A percentile compares a stretch with the other conserved stretches of the same genome.
Evolutionary conservation across 1,140 invertebrate species (phyloP).

Genomic region (Hypsibius dujardini): DNA sequence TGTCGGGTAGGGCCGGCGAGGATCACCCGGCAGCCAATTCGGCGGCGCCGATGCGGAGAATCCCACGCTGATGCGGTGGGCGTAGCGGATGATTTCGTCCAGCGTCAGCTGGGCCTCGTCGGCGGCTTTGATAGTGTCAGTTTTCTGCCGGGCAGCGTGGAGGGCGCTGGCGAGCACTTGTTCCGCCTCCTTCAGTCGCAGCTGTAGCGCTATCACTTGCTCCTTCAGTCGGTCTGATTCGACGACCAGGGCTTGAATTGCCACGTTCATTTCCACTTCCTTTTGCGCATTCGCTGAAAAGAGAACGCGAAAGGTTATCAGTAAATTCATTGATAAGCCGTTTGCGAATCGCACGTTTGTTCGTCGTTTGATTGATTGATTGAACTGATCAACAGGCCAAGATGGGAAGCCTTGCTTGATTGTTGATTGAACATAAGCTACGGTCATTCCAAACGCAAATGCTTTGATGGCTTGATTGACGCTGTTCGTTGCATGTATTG

Average conservation of each 20-base stretch:
- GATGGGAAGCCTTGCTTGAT: no score
- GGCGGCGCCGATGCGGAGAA: conserved; percentile 24
- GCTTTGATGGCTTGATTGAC: no score
- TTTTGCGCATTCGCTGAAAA: not conserved
- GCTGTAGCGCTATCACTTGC: conserved; percentile 1
- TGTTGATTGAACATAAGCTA: no score
- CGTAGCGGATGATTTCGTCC: conserved; percentile 24
- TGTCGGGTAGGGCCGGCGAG: conserved; percentile 23
- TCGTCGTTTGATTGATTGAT: no score
- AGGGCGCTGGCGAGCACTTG: conserved; percentile 11
- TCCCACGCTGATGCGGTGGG: conserved; percentile 22
- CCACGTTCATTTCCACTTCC: not conserved
- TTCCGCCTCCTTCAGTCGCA: conserved; percentile 6
- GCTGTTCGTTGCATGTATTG: no score
- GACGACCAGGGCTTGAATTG: not conserved
- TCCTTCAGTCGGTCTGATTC: not conserved
- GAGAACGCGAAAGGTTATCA: no score
- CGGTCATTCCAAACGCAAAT: no score
- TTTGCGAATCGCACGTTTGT: no score
- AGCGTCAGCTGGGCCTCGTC: conserved; percentile 24
- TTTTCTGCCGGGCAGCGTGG: conserved; percentile 23
- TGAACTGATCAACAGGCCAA: no score
- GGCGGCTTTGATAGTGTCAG: conserved; percentile 24
- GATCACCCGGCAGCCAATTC: conserved; percentile 25
- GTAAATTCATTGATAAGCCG: no score